phyloP scores from a whole-genome alignment of 35 echinoderm and acorn worm species.

The Ophiothrix spiculata region DNA sequence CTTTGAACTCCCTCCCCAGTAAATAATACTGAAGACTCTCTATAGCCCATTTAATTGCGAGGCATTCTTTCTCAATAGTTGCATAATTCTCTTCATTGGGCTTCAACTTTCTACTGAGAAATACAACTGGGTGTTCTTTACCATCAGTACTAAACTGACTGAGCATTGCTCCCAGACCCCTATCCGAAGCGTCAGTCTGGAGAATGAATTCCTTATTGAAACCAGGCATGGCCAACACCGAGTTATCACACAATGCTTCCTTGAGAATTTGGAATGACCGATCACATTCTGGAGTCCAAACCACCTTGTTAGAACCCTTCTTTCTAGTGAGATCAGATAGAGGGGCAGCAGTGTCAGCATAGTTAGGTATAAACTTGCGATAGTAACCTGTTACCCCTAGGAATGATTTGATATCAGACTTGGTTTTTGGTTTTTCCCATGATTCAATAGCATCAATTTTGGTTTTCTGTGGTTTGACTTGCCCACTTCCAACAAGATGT shows the following conservation, averaged over 20 bases:
- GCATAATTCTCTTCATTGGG: background rate
- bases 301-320: conserved; percentile 31
- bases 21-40: conserved; percentile 13
- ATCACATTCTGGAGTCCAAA: background rate
- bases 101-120: conserved; percentile 24
- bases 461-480: conserved; percentile 14
- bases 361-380: conserved; percentile 52
- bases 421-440: conserved; percentile 31
- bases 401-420: conserved; percentile 48
- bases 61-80: conserved; percentile 1
- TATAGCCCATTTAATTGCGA: conserved; percentile 6
- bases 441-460: conserved; percentile 45
- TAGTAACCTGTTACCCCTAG: conserved; percentile 34
- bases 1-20: conserved; percentile 21
- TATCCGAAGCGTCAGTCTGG: background rate
- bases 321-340: conserved; percentile 56
- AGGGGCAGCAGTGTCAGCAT: conserved; percentile 45
- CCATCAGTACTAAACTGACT: conserved; percentile 7
- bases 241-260: background rate
- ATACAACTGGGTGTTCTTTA: conserved; percentile 45
- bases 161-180: background rate
- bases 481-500: conserved; percentile 36
- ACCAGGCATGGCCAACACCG: conserved; percentile 25
- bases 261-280: conserved; percentile 8
- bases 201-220: background rate